Base-by-base conservation (phyloP, 2,888 invertebrate genomes). In the Leptinotarsa rubiginosa region DNA sequence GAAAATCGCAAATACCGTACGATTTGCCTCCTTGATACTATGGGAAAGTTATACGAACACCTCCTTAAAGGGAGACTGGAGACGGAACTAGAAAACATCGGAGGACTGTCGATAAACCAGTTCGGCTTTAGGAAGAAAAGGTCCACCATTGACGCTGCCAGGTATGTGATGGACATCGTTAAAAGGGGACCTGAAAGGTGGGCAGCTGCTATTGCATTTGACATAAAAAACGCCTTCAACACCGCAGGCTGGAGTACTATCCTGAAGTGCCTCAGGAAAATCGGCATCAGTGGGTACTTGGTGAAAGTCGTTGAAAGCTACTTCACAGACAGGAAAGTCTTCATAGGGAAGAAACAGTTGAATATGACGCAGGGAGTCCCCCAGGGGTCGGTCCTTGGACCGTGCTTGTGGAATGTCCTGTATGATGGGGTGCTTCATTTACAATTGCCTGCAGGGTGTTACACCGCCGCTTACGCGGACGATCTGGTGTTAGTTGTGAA, bases 361-460 rank as follows among this genome's bases (percentile, higher is more conserved):
- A 18, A 10, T 3, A 18, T 68, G 1, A 49, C 71, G 2, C 66
- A 49, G 20, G 76, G 75, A 20, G 77, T 78, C 1, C 74, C 78
- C 15, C 75, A 77, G 69, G 77, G 77, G 1, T 75, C 77, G 22
- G 77, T 77, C 7, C 64, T 70, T 7, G 77, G 77, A 7, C 75
- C 71, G 10, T 22, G 52, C 3, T 65, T 77, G 16, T 77, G 25
- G 78, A 64, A 73, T 41, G 22, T 75, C 3, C 18, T 71, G 4
- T 78, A 77, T 49, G 65, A 77, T 31, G 73, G 68, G 3, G 73
- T 77, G 1, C 69, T 78, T 3, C 22, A 67, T 2, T 1, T 25
- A 41, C 15, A 13, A 25, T 10, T 31, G 41, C 64, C 64, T 18
- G 16, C 5, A 20, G 56, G 69, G 16, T 25, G 31, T 4, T 15